Conservation (phyloP, 2,113 vertebrate genomes). For the Sturnira hondurensis region DNA sequence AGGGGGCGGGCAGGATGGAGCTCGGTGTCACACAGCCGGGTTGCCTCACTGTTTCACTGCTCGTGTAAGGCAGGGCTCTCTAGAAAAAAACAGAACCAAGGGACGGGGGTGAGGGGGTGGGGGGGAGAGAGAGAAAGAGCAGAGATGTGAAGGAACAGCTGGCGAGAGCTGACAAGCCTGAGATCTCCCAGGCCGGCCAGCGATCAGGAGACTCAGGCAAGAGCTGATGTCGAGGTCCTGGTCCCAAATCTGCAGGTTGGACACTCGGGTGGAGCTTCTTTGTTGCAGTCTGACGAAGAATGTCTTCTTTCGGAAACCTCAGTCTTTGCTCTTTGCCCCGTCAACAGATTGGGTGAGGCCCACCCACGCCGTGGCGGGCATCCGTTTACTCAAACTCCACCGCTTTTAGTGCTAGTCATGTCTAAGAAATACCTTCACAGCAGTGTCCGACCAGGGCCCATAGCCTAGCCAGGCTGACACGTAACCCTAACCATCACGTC, state of each 20-base stretch:
- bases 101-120: rapidly evolving
- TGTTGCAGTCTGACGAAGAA: not conserved
- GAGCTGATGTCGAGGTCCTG: rapidly evolving
- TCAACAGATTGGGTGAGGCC: not conserved
- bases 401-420: not conserved
- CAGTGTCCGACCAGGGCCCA: rapidly evolving
- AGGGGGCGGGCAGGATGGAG: rapidly evolving
- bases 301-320: too few relatives aligned
- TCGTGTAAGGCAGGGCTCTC: not conserved
- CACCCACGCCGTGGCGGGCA: rapidly evolving
- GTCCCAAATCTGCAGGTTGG: not conserved
- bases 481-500: rapidly evolving
- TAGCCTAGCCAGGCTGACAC: not conserved
- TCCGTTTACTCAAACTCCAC: not conserved
- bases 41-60: not conserved
- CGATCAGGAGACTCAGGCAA: not conserved
- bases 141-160: not conserved
- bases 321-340: not conserved
- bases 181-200: too few relatives aligned
- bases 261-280: not conserved
- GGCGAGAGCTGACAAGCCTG: not conserved
- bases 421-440: not conserved
- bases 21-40: not conserved
- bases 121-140: not conserved
- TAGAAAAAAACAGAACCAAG: not conserved